Conservation (phyloP, 2,888 invertebrate genomes). For the Abscondita cerata region DNA sequence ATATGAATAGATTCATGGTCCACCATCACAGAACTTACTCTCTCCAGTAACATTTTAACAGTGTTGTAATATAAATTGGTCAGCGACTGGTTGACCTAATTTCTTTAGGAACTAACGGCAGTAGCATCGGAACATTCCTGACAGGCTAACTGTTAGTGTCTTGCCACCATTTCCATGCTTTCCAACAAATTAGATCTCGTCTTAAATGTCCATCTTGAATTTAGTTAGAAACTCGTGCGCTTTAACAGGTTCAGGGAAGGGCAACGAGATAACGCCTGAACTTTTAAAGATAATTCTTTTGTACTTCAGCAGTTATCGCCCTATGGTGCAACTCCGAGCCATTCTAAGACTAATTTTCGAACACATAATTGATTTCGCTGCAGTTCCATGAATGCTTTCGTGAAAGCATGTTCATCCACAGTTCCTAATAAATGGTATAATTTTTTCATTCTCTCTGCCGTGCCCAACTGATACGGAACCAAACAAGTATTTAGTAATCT, state of each 20-base stretch:
- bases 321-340: conserved; percentile 85
- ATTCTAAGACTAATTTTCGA: conserved; percentile 83
- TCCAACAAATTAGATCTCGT: conserved; percentile 72
- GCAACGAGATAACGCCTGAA: conserved; percentile 75
- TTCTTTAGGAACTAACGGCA: conserved; percentile 76
- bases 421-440: conserved; percentile 90
- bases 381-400: conserved; percentile 90
- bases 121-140: conserved; percentile 94
- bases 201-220: conserved; percentile 81
- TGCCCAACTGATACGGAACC: conserved; percentile 89
- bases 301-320: conserved; percentile 70
- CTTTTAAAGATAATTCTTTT: conserved; percentile 75
- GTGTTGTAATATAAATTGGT: conserved; percentile 95
- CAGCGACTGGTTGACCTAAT: conserved; percentile 92
- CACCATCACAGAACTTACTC: conserved; percentile 96
- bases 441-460: conserved; percentile 88
- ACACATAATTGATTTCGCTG: conserved; percentile 90
- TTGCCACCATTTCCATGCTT: conserved; percentile 87
- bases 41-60: conserved; percentile 92
- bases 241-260: conserved; percentile 92
- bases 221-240: conserved; percentile 86
- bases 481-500: conserved; percentile 91
- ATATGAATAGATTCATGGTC: conserved; percentile 87
- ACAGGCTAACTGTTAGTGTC: conserved; percentile 90
- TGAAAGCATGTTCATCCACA: conserved; percentile 95